These are phyloP conservation scores for Ormyrus rosae DNA, from an alignment of 2,888 invertebrate genomes.

Conservation along the genomic window DNA sequence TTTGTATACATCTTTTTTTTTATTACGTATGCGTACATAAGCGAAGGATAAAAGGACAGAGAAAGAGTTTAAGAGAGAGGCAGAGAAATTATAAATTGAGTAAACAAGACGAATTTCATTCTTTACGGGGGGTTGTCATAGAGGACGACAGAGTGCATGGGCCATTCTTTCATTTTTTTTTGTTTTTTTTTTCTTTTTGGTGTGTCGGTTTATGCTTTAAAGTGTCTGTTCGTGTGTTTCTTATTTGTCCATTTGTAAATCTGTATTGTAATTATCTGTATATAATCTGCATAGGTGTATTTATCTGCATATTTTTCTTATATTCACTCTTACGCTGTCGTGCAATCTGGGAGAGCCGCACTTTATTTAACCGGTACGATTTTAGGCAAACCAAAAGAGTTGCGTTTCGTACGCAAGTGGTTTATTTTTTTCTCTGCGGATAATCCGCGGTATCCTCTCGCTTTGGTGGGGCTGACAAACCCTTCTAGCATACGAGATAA, in stretches of 20 bases:
- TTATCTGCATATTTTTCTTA: conserved; percentile 13
- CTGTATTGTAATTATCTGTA: conserved; percentile 30
- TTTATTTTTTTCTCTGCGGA: conserved; percentile 39
- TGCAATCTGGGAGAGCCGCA: conserved; percentile 46
- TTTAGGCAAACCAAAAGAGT: conserved; percentile 49
- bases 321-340: conserved; percentile 44
- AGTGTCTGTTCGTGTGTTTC: conserved; percentile 21
- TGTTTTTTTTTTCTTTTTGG: conserved; percentile 32
- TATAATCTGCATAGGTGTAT: conserved; percentile 44
- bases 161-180: conserved; percentile 41
- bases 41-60: conserved; percentile 53
- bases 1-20: conserved; percentile 39
- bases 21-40: conserved; percentile 51
- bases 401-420: conserved; percentile 40
- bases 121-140: conserved; percentile 13
- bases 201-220: conserved; percentile 23
- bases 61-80: conserved; percentile 53
- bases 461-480: conserved; percentile 60
- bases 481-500: conserved; percentile 69
- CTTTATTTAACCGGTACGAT: conserved; percentile 36
- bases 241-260: conserved; percentile 37
- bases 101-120: conserved; percentile 53
- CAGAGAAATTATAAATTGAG: conserved; percentile 52
- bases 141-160: conserved; percentile 49
- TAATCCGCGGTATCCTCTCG: conserved; percentile 60